Evolutionary conservation across 2,797 vertebrate species (phyloP).

Genomic region (Notolepis coatsorum): DNA sequence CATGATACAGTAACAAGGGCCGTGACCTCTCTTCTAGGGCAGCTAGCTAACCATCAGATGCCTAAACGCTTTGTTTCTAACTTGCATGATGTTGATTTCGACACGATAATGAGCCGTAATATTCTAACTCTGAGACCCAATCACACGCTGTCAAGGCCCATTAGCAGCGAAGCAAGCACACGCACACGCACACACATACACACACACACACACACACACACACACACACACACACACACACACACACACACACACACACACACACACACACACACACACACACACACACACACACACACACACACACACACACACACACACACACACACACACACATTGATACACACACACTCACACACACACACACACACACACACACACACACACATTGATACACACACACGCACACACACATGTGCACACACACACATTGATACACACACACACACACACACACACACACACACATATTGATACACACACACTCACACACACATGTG

Average conservation of each 20-base stretch:
- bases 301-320: too few relatives aligned
- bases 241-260: constrained; percentile 10
- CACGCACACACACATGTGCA: constrained; percentile 16
- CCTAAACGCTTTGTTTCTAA: constrained; percentile 49
- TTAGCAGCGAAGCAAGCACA: constrained; percentile 42
- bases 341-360: too few relatives aligned
- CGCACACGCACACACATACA: constrained; percentile 17
- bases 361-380: constrained; percentile 2
- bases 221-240: not conserved
- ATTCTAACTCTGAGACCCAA: constrained; percentile 49
- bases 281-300: constrained; percentile 14
- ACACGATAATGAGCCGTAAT: constrained; percentile 51
- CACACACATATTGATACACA: constrained; percentile 6
- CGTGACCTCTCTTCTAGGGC: too few relatives aligned
- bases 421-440: constrained; percentile 1
- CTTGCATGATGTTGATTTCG: constrained; percentile 58
- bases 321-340: too few relatives aligned
- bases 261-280: constrained; percentile 9
- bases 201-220: constrained; percentile 9
- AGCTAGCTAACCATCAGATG: constrained; percentile 14
- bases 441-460: not conserved
- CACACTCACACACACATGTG: constrained; percentile 15
- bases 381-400: constrained; percentile 4
- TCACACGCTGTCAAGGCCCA: constrained; percentile 52
- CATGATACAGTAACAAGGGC: too few relatives aligned